Base-by-base conservation (phyloP, 2,888 invertebrate species). In the Epistrophe eligans region DNA sequence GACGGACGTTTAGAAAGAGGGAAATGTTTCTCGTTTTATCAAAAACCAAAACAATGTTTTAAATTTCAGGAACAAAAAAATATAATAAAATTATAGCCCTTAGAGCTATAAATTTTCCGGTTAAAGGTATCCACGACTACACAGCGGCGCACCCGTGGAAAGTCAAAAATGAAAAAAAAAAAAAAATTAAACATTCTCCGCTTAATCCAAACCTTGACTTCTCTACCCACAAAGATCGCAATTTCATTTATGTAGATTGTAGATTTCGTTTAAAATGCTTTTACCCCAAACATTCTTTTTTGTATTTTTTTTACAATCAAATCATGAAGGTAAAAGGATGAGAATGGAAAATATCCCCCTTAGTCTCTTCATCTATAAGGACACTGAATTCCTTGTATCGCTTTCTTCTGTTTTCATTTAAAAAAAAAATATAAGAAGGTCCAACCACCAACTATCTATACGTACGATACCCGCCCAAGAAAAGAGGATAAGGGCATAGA, bases 211-310 rank as follows among this genome's bases (percentile, higher is more conserved):
- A 7, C 7, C 60, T 38, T 60, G 60, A 38, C 24, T 67, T 24
- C 38, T 38, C 60, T 60, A 40, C n/a, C 24, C 17, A 32, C 19
- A 45, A 66, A 48, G 48, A 48, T 45, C 43, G 19, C 45, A 38
- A 24, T 57, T 52, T 66, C n/a, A 58, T 50, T 72, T 72, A 62
- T 62, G 40, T 45, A n/a, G 60, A 71, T 62, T 57, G 40, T 45
- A n/a, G 60, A 71, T 62, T 57, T 40, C 45, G 10, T 57, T 66
- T 48, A 50, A 74, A 79, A 60, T 48, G 40, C 58, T 50, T 17
- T 40, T 17, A 50, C 17, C 48, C 50, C 28, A 40, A 57, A 55
- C 10, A 64, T 17, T 64, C 15, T 15, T 9, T 43, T 5, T 19
- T 38, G 9, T 13, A 9, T 15, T 45, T 32, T 15, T 45, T 40